Evolutionary conservation across 2,888 invertebrate genomes (phyloP).

Genomic region (Ophion obscuratus): DNA sequence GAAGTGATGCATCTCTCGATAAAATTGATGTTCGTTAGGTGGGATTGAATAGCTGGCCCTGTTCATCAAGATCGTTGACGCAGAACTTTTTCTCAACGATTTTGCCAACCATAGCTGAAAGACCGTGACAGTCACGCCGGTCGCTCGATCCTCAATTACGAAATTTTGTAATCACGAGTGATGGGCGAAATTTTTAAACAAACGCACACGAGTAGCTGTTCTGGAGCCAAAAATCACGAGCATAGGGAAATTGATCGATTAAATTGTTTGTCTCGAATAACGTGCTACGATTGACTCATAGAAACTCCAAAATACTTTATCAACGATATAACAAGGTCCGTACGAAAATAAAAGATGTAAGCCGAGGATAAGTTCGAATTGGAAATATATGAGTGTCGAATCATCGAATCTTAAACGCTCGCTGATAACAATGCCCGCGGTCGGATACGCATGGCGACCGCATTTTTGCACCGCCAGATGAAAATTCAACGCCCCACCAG

Average conservation of each 20-base stretch:
- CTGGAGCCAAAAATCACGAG: neutral
- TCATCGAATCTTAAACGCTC: neutral
- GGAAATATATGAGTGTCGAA: neutral
- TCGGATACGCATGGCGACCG: neutral
- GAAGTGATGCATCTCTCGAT: no score
- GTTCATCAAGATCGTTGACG: no score
- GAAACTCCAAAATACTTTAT: neutral
- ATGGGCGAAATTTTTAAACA: neutral
- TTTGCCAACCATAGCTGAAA: neutral
- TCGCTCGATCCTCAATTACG: neutral
- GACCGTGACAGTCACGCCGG: neutral
- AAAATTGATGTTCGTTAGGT: no score
- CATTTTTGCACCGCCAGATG: neutral
- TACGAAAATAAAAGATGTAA: neutral
- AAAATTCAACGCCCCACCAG: neutral
- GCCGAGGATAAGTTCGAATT: neutral
- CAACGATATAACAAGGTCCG: neutral
- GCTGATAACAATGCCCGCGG: slow-evolving; percentile 6
- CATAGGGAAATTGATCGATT: neutral
- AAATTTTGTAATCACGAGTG: neutral
- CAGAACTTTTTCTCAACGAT: no score
- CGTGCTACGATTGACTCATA: neutral
- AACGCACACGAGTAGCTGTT: neutral
- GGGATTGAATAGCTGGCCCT: no score
- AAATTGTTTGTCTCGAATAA: neutral